Percentiles rank a stretch among this genome's conserved stretches.
Conservation (phyloP, 2,888 invertebrate genomes). For the Drosophila atroscutellata region DNA sequence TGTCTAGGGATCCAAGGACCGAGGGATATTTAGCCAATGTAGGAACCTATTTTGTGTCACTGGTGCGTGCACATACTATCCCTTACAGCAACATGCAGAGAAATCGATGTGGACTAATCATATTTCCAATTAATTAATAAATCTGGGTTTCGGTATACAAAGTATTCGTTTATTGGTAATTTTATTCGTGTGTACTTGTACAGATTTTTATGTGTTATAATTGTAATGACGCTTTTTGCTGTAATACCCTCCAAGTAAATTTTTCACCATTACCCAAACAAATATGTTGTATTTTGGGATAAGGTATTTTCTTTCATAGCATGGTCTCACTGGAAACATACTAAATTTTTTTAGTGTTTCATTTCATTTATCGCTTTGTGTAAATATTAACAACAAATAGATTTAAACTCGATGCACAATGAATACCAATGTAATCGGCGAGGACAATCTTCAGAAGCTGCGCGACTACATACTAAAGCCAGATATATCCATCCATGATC, state of each 20-base stretch:
- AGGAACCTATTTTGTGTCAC: not conserved
- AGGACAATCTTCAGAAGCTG: constrained; percentile 68
- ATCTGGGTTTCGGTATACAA: not conserved
- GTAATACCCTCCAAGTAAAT: not conserved
- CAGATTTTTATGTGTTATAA: not conserved
- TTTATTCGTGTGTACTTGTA: not conserved
- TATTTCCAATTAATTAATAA: not conserved
- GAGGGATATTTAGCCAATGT: not conserved
- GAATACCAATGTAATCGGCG: constrained; percentile 35
- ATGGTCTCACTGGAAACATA: constrained; percentile 17
- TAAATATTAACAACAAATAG: not conserved
- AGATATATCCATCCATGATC: constrained; percentile 83
- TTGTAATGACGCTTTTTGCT: not conserved
- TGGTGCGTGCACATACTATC: not conserved
- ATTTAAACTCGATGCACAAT: constrained; percentile 26
- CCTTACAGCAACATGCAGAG: not conserved
- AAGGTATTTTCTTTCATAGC: not conserved
- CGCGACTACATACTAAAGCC: constrained; percentile 82
- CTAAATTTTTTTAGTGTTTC: not conserved
- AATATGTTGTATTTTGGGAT: constrained; percentile 10
- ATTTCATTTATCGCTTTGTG: constrained; percentile 1
- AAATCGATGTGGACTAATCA: not conserved
- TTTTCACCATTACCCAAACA: not conserved
- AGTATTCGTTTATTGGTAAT: not conserved
- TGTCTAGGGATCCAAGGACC: not conserved